Conservation (phyloP, 2,888 invertebrate species). For the Tetropium fuscum region DNA sequence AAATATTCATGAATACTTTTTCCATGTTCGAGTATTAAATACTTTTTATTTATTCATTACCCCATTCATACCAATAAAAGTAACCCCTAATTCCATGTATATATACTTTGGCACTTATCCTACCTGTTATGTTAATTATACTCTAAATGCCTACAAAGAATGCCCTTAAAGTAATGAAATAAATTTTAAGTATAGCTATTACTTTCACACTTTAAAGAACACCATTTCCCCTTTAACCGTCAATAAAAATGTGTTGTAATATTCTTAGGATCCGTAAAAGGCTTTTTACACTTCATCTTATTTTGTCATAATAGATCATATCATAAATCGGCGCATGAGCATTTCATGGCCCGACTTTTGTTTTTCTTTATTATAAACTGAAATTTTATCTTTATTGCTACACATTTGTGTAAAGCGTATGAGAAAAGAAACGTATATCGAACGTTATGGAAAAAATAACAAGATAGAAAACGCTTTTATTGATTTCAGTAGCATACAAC, state of each 20-base stretch:
- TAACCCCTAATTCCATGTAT: no score
- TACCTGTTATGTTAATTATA: constrained; percentile 1
- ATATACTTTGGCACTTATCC: no score
- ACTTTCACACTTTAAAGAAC: constrained; percentile 24
- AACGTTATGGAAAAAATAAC: constrained; percentile 49
- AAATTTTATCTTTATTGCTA: constrained; percentile 56
- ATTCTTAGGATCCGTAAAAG: constrained; percentile 26
- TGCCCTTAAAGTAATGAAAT: constrained; percentile 5
- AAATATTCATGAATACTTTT: no score
- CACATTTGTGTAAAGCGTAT: constrained; percentile 35
- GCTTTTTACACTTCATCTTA: constrained; percentile 46
- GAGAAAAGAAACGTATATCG: constrained; percentile 40
- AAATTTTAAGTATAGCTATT: constrained; percentile 21
- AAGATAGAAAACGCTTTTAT: constrained; percentile 70
- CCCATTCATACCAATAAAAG: no score
- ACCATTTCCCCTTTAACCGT: constrained; percentile 14
- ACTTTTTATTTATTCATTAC: no score
- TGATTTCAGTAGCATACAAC: constrained; percentile 79
- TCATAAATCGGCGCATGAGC: constrained; percentile 58
- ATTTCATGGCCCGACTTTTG: constrained; percentile 30
- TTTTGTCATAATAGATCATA: constrained; percentile 49
- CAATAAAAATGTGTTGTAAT: constrained; percentile 25
- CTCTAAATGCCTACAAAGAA: background rate
- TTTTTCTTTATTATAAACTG: constrained; percentile 51
- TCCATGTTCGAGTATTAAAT: no score